Evolutionary conservation across 2,888 invertebrate genomes (phyloP), one percentile per base, ranked within the genome.

Genomic region (Nemotelus nigrinus): DNA sequence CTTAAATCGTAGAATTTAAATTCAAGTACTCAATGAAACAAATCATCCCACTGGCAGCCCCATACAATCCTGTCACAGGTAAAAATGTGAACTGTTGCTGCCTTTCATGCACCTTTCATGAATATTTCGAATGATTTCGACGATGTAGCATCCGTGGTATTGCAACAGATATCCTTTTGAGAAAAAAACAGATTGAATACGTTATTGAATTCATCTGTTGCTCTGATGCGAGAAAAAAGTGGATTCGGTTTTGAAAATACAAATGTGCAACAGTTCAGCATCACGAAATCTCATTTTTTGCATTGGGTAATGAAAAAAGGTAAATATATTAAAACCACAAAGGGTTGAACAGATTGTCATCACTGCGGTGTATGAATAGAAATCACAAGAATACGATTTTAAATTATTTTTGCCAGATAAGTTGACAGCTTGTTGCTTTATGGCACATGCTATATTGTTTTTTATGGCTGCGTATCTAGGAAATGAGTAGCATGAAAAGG

Each of bases 261-360:
- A 57, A 48, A 72, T 45, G 60, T 74, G 74, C 74, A 74, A 74
- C 74, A 74, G 74, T 74, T 50, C 50, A 50, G 48, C 63, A 63
- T 48, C 44, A 44, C 44, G 7, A 60, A 60, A 47, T 48, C 60
- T 10, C 43, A 7, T 60, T 45, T 48, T 41, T 39, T 60, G n/a
- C n/a, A 48, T 48, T 47, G 48, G 44, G n/a, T 7, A 5, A 39
- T 39, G 25, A 48, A 41, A 3, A 25, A 6, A 63, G 47, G 7
- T 63, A 8, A 39, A n/a, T 45, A 48, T 41, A 2, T 47, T 4
- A 2, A 47, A 48, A 74, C 63, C 63, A 39, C 74, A 74, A 74
- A 74, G 48, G 74, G 60, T 74, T 74, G 48, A 8, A 63, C 60
- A 48, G 60, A 74, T 72, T 74, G 74, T 74, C 74, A 74, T 60